Evolutionary conservation across 2,113 vertebrate genomes (phyloP).

Genomic region (Martes martes): DNA sequence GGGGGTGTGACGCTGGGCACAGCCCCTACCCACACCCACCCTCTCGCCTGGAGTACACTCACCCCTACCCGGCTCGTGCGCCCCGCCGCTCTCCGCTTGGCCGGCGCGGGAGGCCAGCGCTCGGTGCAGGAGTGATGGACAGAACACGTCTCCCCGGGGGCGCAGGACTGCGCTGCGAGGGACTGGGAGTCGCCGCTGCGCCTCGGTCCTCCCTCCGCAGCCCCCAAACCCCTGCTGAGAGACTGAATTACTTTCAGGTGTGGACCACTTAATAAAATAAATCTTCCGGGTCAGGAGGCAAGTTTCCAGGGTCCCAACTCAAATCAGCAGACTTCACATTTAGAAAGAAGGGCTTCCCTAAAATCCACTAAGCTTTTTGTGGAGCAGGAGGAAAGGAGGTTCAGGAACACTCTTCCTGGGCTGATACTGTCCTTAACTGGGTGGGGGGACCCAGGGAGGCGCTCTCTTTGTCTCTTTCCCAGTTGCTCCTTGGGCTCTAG

Average conservation of each 20-base stretch:
- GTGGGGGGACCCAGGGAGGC: not conserved
- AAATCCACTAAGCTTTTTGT: not conserved
- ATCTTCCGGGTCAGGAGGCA: slow-evolving; percentile 62
- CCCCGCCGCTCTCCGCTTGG: not conserved
- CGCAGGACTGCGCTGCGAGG: not conserved
- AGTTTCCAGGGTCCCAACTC: slow-evolving; percentile 65
- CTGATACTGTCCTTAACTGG: not conserved
- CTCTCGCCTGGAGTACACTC: not conserved
- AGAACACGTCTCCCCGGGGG: not conserved
- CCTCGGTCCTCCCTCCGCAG: not conserved
- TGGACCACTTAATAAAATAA: slow-evolving; percentile 71
- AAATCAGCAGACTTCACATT: slow-evolving; percentile 68
- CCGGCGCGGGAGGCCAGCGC: not conserved
- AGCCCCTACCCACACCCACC: not conserved
- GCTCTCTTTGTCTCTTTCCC: not conserved
- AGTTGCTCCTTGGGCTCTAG: not conserved
- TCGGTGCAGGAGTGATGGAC: not conserved
- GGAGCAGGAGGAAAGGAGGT: not conserved
- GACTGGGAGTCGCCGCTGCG: not conserved
- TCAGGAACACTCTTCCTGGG: not conserved
- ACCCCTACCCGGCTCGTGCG: not conserved
- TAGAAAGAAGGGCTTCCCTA: not conserved
- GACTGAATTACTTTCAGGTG: slow-evolving; percentile 80
- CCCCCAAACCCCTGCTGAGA: slow-evolving; percentile 17
- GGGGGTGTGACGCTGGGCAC: not conserved